A percentile compares a stretch with the other conserved stretches of the same genome.
Conservation (phyloP, 2,797 vertebrate species). For the Naso thynnoides region DNA sequence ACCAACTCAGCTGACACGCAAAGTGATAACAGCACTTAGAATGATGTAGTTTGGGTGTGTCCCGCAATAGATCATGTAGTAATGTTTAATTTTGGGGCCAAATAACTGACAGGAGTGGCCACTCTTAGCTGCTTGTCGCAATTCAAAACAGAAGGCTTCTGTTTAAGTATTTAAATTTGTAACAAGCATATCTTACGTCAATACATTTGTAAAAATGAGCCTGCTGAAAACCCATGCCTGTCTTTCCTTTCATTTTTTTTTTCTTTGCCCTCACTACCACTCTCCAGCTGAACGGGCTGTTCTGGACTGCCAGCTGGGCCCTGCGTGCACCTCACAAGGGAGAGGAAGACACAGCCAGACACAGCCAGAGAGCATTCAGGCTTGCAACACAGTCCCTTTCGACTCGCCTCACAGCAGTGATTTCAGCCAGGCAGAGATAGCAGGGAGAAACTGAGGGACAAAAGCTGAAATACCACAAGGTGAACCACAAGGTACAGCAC, state of each 20-base stretch:
- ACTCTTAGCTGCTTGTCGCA: neutral
- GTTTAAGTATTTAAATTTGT: neutral
- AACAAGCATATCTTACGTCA: constrained; percentile 18
- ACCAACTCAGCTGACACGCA: constrained; percentile 1
- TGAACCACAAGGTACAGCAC: constrained; percentile 11
- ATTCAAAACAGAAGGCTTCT: constrained; percentile 2
- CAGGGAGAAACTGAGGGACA: constrained; percentile 16
- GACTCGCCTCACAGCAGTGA: constrained; percentile 52
- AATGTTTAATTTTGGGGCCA: neutral
- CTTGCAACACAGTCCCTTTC: constrained; percentile 61
- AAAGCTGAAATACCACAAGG: constrained; percentile 22
- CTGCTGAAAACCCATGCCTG: constrained; percentile 13
- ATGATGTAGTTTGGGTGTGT: neutral
- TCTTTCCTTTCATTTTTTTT: neutral
- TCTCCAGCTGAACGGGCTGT: constrained; percentile 67
- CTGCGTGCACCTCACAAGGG: constrained; percentile 63
- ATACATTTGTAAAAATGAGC: constrained; percentile 33
- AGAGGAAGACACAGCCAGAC: constrained; percentile 64
- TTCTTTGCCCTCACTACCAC: constrained; percentile 6
- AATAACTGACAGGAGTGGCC: neutral
- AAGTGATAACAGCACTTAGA: neutral
- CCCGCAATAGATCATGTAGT: neutral
- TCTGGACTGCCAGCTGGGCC: constrained; percentile 76
- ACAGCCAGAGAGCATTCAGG: constrained; percentile 69
- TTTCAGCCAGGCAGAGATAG: constrained; percentile 52